Evolutionary conservation across 1,140 invertebrate genomes (phyloP).

Genomic region (Halesus radiatus): DNA sequence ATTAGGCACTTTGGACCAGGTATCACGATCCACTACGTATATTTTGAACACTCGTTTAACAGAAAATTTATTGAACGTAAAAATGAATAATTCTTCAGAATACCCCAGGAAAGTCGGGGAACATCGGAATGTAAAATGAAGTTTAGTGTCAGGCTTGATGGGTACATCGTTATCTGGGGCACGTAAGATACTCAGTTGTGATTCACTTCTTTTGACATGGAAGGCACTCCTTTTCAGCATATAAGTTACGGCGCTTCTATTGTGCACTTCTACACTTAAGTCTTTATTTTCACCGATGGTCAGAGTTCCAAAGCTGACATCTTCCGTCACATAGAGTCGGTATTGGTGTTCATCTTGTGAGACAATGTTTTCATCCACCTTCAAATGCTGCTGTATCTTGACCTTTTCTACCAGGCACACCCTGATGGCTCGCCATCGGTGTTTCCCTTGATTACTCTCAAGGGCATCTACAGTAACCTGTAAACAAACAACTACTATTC

Average conservation of each 20-base stretch:
- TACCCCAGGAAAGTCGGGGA: conserved; percentile 71
- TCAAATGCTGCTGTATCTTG: neutral
- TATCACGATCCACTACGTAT: conserved; percentile 60
- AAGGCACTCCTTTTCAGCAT: conserved; percentile 54
- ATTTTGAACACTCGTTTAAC: conserved; percentile 72
- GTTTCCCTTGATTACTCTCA: conserved; percentile 76
- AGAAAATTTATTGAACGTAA: conserved; percentile 71
- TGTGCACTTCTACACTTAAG: conserved; percentile 56
- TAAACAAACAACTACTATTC: neutral
- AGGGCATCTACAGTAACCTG: conserved; percentile 74
- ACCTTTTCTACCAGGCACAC: conserved; percentile 58
- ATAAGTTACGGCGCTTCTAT: neutral
- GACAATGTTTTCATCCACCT: too few species aligned
- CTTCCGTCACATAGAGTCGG: conserved; percentile 60
- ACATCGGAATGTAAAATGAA: conserved; percentile 66
- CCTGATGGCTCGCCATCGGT: conserved; percentile 74
- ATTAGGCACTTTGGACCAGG: neutral
- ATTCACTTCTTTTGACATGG: conserved; percentile 57
- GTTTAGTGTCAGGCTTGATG: conserved; percentile 61
- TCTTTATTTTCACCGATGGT: conserved; percentile 62
- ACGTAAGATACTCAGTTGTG: conserved; percentile 62
- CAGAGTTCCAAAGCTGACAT: conserved; percentile 61
- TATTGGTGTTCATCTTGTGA: conserved; percentile 6
- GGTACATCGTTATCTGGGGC: conserved; percentile 55
- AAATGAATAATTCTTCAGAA: conserved; percentile 73